Base-by-base conservation (phyloP, 2,113 vertebrate species). In the Heterotis niloticus region DNA sequence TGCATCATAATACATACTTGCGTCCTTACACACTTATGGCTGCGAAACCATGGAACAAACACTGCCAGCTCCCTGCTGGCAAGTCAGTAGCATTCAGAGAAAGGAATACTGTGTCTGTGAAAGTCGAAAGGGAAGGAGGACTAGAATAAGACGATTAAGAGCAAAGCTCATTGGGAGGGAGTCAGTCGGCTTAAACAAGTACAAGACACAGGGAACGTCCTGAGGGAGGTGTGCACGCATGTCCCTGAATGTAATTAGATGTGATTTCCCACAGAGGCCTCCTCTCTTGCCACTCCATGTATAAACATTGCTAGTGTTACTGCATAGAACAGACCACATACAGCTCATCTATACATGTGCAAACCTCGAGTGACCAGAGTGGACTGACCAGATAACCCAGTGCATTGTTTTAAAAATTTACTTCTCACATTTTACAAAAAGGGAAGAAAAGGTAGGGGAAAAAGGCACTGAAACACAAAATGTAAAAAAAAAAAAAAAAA, bases 131-230 rank as follows among this genome's bases (percentile, higher is more conserved):
- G 64, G 75, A 66, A 75, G 70, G 26, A 72, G 64, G 83, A 89
- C 84, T 84, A 81, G 84, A 84, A 80, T 91, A 89, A 91, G 83
- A 80, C 77, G 91, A 93, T 93, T 91, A 92, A 12, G 54, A 13
- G 18, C 26, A 56, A 59, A 80, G 59, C 77, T 81, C 87, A 88
- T 86, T 1, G 5, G 54, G 54, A 5, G 20, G 12, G 20, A 66
- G 75, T 78, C 79, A 68, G 62, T 52, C 71, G 75, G 80, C 83
- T 81, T 83, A 84, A 77, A 75, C 79, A 80, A 71, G 52, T 75
- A 29, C 62, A 64, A 70, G 79, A 68, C 77, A 78, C 68, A 65
- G 66, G 13, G 57, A 62, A 79, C 20, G 69, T 74, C 78, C n/a
- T 57, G 52, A 76, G 44, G 69, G 51, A 44, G 34, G 34, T 44